phyloP scores from a whole-genome alignment of 2,888 invertebrate genomes.

The Amiota mariae region DNA sequence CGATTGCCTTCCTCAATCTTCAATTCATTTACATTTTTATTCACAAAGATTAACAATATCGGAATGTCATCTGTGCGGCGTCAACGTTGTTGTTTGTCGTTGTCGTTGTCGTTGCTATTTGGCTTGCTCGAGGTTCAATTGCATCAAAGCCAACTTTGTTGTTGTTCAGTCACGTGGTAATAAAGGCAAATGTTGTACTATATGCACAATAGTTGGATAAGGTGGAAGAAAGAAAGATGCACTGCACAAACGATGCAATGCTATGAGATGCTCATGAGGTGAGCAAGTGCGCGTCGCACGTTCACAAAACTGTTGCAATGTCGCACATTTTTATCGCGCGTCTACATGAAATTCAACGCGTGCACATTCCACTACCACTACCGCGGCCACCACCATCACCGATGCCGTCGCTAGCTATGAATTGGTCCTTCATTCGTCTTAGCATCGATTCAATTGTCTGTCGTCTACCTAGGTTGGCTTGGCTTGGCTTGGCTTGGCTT shows the following conservation, averaged over 20 bases:
- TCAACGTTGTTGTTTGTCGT: conserved; percentile 57
- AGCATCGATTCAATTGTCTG: not conserved
- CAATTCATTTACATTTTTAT: conserved; percentile 71
- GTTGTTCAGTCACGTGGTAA: conserved; percentile 38
- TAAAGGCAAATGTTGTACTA: conserved; percentile 22
- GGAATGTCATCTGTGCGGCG: conserved; percentile 66
- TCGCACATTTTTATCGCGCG: conserved; percentile 72
- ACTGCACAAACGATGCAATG: not conserved
- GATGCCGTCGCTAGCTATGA: not conserved
- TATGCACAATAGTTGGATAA: no score
- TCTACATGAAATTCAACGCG: conserved; percentile 69
- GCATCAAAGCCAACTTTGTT: conserved; percentile 23
- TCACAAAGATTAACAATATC: conserved; percentile 70
- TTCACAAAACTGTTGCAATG: conserved; percentile 67
- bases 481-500: no score
- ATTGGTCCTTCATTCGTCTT: not conserved
- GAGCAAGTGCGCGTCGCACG: conserved; percentile 48
- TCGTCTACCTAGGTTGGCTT: not conserved
- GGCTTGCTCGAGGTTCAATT: not conserved
- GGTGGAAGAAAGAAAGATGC: not conserved
- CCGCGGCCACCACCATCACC: conserved; percentile 37
- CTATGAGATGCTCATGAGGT: not conserved
- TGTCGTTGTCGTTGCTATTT: conserved; percentile 35
- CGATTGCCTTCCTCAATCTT: conserved; percentile 52
- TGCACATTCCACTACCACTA: conserved; percentile 59